Conservation (phyloP, 2,888 invertebrate species). For the Chymomyza fuscimana region DNA sequence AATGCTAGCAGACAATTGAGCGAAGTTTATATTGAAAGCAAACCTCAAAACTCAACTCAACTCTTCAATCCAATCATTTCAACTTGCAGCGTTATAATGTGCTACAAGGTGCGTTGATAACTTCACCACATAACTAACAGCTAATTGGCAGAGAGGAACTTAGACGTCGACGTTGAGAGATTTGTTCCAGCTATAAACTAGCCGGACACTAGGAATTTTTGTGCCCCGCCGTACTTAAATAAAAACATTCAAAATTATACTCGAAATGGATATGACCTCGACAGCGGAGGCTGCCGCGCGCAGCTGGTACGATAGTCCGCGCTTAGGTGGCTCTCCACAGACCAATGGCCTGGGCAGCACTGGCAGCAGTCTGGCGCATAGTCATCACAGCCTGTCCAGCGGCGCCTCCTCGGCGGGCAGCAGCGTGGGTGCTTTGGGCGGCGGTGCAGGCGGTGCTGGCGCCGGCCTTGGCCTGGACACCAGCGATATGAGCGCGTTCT, state of each 20-base stretch:
- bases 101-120: not conserved
- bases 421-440: constrained; percentile 69
- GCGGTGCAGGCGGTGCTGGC: constrained; percentile 66
- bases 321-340: constrained; percentile 79
- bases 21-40: not conserved
- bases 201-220: constrained; percentile 23
- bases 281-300: constrained; percentile 80
- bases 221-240: constrained; percentile 56
- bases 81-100: constrained; percentile 8
- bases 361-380: constrained; percentile 73
- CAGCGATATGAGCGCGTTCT: constrained; percentile 80
- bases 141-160: constrained; percentile 6
- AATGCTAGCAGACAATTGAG: not conserved
- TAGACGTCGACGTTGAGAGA: constrained; percentile 12
- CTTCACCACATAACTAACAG: not conserved
- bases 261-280: constrained; percentile 81
- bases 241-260: constrained; percentile 79
- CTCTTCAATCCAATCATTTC: not conserved
- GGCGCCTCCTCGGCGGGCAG: constrained; percentile 77
- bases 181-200: constrained; percentile 26
- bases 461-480: constrained; percentile 77
- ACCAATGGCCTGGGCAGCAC: constrained; percentile 76
- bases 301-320: constrained; percentile 80
- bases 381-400: constrained; percentile 77
- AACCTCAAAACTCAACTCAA: not conserved